Evolutionary conservation across 2,888 invertebrate species (phyloP), one percentile per base, ranked within the genome.

Genomic region (Pristionchus exspectatus): DNA sequence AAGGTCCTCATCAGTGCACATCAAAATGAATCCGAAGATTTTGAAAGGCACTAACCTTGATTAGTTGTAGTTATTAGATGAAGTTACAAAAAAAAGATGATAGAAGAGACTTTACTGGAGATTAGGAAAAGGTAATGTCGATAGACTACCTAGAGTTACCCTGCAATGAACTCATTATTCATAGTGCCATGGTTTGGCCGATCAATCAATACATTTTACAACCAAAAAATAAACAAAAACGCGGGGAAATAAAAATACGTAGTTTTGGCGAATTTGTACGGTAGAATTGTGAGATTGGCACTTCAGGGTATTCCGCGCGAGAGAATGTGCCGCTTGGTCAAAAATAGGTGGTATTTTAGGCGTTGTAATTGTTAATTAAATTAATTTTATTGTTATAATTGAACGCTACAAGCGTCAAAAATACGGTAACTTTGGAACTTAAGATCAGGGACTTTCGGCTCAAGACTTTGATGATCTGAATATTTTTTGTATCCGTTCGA

Each of bases 81-180:
- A 38, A 88, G 74, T 56, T 56, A 88, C 33, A 54, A 54, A 69
- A 88, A 50, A 54, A 69, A 91, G 91, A 90, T 87, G 91, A 91
- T 90, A 91, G 90, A 69, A 90, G 87, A 90, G 87, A 91, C 91
- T 54, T 56, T 91, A 92, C 90, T 91, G 74, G 92, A 90, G 81
- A 56, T 88, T 59, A 81, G 59, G 63, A 44, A 88, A 63, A 77
- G 54, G 74, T 50, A 72, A 54, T 74, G 87, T 69, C 88, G 81
- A 88, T 88, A 88, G 88, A 88, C 88, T 88, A 88, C 88, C 88
- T 88, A 88, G 74, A 81, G 74, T 69, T 81, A 74, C 88, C 88
- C 81, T 74, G 81, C 21, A 87, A 87, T 56, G 30, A 87, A 33
- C 21, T 44, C 24, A 63, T 86, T 86, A 86, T 33, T 63, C 63